These are phyloP conservation scores for Anorthoa munda DNA, from an alignment of 2,888 invertebrate genomes.

Conservation along the genomic window DNA sequence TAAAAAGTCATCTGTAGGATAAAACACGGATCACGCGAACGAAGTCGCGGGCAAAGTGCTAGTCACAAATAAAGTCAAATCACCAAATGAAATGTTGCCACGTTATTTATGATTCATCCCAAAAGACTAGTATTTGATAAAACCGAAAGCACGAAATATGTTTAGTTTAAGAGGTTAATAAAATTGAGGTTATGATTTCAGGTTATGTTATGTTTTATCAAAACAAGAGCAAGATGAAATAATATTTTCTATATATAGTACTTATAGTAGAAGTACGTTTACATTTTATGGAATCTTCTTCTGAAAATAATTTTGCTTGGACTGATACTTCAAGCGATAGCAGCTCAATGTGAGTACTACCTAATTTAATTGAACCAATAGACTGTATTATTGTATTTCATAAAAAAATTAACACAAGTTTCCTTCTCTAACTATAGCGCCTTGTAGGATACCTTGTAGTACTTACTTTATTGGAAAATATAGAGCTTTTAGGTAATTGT, in stretches of 20 bases:
- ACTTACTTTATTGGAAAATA: no score
- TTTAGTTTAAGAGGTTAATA: neutral
- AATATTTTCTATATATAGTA: neutral
- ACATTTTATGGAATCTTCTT: conserved; percentile 73
- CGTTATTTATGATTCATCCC: no score
- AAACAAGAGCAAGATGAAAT: neutral
- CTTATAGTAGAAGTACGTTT: neutral
- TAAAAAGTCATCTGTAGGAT: no score
- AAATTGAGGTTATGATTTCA: conserved; percentile 25
- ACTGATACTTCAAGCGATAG: conserved; percentile 74
- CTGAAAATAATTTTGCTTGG: conserved; percentile 79
- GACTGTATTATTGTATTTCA: neutral
- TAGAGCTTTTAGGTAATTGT: neutral
- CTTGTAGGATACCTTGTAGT: neutral
- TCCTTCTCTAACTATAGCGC: neutral
- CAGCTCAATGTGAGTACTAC: conserved; percentile 70
- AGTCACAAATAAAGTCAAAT: no score
- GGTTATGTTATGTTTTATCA: conserved; percentile 25
- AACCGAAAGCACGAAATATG: no score
- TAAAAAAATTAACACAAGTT: neutral
- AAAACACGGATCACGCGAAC: no score
- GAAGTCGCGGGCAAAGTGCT: no score
- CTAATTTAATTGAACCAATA: neutral
- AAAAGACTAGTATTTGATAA: conserved; percentile 3
- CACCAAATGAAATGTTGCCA: no score